Evolutionary conservation across 2,113 vertebrate genomes (phyloP).

Genomic region (Panurus biarmicus): DNA sequence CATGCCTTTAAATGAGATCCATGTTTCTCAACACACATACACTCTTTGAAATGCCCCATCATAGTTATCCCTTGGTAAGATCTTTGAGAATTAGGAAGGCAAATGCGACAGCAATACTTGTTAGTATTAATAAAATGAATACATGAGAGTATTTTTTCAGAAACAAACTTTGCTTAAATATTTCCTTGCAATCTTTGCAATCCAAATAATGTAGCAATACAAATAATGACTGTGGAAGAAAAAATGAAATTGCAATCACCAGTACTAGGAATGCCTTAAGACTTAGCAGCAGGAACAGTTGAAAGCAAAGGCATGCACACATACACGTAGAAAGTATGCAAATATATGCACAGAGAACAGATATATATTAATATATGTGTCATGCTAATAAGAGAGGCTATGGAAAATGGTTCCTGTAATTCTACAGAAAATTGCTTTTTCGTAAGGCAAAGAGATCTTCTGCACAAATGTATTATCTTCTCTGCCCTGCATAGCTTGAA

Average conservation of each 20-base stretch:
- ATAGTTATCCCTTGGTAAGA: background rate
- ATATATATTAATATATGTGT: background rate
- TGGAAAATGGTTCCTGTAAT: background rate
- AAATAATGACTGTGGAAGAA: background rate
- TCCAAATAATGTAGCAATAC: background rate
- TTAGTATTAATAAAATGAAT: background rate
- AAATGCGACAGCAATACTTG: background rate
- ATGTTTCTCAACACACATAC: background rate
- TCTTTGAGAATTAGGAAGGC: background rate
- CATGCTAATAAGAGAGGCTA: background rate
- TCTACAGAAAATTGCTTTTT: background rate
- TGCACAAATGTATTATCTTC: background rate
- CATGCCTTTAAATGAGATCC: background rate
- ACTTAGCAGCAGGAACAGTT: background rate
- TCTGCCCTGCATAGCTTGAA: background rate
- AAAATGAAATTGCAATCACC: background rate
- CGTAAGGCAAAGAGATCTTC: background rate
- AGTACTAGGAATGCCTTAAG: background rate
- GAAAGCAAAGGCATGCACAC: background rate
- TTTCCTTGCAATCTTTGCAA: background rate
- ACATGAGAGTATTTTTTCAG: background rate
- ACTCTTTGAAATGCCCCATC: background rate
- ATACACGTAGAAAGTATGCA: background rate
- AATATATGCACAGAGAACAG: background rate
- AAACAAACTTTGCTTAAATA: background rate